These are phyloP conservation scores for Pangasius larnaudii DNA, from an alignment of 2,797 vertebrate species.

Conservation along the genomic window DNA sequence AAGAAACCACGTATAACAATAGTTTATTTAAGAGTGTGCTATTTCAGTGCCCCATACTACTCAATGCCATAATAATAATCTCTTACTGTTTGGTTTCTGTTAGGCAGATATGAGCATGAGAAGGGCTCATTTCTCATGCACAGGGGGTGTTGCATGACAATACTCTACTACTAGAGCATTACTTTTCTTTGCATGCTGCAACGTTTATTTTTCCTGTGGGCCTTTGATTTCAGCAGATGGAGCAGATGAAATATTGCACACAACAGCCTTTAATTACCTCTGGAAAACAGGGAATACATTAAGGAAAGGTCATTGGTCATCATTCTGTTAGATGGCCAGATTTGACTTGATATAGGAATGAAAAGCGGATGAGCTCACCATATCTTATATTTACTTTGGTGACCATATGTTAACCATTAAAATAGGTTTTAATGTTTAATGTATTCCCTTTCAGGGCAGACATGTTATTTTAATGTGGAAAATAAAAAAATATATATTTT, in stretches of 20 bases:
- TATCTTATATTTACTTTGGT: conserved; percentile 5
- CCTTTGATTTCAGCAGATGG: conserved; percentile 51
- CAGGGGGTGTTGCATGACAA: conserved; percentile 55
- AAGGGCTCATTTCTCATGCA: conserved; percentile 50
- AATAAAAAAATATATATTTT: not conserved
- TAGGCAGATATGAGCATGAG: conserved; percentile 43
- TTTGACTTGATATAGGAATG: conserved; percentile 20
- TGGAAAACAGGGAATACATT: conserved; percentile 38
- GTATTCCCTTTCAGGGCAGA: not conserved
- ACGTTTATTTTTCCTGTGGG: conserved; percentile 38
- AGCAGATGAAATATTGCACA: conserved; percentile 43
- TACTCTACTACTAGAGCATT: conserved; percentile 40
- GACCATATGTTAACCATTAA: conserved; percentile 11
- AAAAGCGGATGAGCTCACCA: not conserved
- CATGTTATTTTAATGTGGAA: not conserved
- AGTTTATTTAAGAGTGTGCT: conserved; percentile 1
- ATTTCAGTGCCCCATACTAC: conserved; percentile 32
- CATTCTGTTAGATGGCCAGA: conserved; percentile 23
- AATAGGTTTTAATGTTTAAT: not conserved
- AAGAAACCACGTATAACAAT: not conserved
- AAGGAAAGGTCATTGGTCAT: conserved; percentile 22
- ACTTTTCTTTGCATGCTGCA: conserved; percentile 46
- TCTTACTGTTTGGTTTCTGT: conserved; percentile 38
- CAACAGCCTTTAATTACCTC: conserved; percentile 41
- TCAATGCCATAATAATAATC: conserved; percentile 33